Conservation (phyloP, 2,113 vertebrate species). For the Rhabdomys dilectus region DNA sequence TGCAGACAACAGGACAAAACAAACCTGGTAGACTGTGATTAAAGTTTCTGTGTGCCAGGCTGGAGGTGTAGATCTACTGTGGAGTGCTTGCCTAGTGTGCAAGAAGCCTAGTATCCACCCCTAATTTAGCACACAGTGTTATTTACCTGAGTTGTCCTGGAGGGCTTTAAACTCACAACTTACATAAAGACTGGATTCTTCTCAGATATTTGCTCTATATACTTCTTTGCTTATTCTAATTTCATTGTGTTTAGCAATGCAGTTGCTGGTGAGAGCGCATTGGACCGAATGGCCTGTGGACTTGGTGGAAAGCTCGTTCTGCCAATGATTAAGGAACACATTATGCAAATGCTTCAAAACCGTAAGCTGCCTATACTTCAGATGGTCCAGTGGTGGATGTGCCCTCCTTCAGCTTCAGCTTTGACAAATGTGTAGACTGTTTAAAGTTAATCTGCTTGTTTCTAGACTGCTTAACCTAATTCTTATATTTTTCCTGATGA, state of each 20-base stretch:
- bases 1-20: background rate
- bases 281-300: conserved; percentile 98
- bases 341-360: conserved; percentile 99
- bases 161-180: background rate
- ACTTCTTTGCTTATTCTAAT: background rate
- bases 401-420: background rate
- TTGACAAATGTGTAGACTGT: background rate
- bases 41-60: background rate
- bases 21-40: background rate
- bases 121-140: background rate
- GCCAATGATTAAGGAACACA: conserved; percentile 99
- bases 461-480: conserved; percentile 3
- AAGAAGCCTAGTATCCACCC: too few species aligned
- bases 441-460: conserved; percentile 28
- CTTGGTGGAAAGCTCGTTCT: conserved; percentile 98
- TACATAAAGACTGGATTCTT: background rate
- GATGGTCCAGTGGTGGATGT: background rate
- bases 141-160: background rate
- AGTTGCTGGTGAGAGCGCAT: conserved; percentile 97
- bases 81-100: background rate
- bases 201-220: background rate
- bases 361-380: conserved; percentile 87
- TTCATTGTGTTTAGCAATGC: conserved; percentile 91
- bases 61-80: background rate
- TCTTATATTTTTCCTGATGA: background rate